Conservation (phyloP, 37 sponge, comb jelly and placozoan species). For the Spongilla lacustris region DNA sequence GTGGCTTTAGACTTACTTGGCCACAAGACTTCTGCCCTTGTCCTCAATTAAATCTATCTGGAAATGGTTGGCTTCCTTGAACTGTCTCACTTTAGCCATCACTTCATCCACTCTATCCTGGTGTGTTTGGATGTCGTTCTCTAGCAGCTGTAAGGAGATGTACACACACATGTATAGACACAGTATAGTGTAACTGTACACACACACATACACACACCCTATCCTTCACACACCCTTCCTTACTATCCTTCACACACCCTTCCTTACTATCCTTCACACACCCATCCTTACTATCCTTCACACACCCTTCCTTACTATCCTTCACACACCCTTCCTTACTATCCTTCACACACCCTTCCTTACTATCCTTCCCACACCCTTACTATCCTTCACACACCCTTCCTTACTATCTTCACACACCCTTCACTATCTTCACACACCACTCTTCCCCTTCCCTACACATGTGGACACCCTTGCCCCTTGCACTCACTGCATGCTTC, state of each 20-base stretch:
- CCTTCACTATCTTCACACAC: background rate
- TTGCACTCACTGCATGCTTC: slow-evolving; percentile 67
- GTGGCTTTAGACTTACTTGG: slow-evolving; percentile 48
- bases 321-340: background rate
- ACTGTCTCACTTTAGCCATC: slow-evolving; percentile 68
- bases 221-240: background rate
- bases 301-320: background rate
- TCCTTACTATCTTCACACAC: background rate
- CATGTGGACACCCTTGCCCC: too few species aligned
- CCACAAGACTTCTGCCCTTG: slow-evolving; percentile 73
- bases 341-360: too few species aligned
- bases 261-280: too few species aligned
- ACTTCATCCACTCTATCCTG: slow-evolving; percentile 87
- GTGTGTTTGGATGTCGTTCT: slow-evolving; percentile 83
- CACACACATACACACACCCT: too few species aligned
- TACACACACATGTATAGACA: too few species aligned
- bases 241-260: too few species aligned
- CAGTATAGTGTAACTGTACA: too few species aligned
- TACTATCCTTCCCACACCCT: slow-evolving; percentile 10
- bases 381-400: slow-evolving; percentile 7
- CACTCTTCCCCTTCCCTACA: too few species aligned
- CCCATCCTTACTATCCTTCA: background rate
- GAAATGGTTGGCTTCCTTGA: slow-evolving; percentile 87
- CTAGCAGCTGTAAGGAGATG: slow-evolving; percentile 61
- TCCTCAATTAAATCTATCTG: slow-evolving; percentile 90